A percentile compares a stretch with the other conserved stretches of the same genome.
phyloP scores from a whole-genome alignment of 1,140 invertebrate genomes.

The Bombus vancouverensis region DNA sequence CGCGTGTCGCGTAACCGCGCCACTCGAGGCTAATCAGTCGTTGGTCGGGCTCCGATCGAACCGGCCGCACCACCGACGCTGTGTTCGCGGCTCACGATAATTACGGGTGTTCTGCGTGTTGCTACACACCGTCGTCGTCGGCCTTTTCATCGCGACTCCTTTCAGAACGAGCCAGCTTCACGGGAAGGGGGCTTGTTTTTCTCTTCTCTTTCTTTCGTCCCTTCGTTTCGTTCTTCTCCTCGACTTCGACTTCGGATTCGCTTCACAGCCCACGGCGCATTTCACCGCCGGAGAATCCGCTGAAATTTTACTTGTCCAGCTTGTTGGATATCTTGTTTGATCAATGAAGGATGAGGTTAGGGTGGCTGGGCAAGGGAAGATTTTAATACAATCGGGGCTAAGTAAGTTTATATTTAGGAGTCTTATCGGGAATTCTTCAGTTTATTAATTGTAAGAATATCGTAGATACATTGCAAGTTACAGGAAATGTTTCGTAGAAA shows the following conservation, averaged over 20 bases:
- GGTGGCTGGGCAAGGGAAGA: not conserved
- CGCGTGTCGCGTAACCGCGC: conserved; percentile 55
- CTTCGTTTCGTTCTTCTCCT: not conserved
- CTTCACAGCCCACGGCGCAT: not conserved
- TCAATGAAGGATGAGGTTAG: not conserved
- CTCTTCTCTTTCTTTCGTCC: not conserved
- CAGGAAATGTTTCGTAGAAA: no score
- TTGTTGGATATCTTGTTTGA: not conserved
- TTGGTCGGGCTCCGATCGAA: conserved; percentile 35
- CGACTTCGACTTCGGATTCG: not conserved
- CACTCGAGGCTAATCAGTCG: conserved; percentile 37
- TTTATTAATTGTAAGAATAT: no score
- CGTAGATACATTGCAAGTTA: no score
- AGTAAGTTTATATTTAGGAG: no score
- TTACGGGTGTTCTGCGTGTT: conserved; percentile 30
- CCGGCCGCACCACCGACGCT: conserved; percentile 1
- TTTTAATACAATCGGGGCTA: no score
- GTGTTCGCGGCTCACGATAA: conserved; percentile 17
- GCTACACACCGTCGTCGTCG: conserved; percentile 1
- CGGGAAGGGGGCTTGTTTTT: not conserved
- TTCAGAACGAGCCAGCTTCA: conserved; percentile 16
- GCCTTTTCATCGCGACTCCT: conserved; percentile 32
- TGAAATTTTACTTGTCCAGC: not conserved
- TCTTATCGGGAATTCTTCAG: no score
- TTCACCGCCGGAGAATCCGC: not conserved